Evolutionary conservation across 2,113 vertebrate genomes (phyloP).

Genomic region (Marmota monax): DNA sequence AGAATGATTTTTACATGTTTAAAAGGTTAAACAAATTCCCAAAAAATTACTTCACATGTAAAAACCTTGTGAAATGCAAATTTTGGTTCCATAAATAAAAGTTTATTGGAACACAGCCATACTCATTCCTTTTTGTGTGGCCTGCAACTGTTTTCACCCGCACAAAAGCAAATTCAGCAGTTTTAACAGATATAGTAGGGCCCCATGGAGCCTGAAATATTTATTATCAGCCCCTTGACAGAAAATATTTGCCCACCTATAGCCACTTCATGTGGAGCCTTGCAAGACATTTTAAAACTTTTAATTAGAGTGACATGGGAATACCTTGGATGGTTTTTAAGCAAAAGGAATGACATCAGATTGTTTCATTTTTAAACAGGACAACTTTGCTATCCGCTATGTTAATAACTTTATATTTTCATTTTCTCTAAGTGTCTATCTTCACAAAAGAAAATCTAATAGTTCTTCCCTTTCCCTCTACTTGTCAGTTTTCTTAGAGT

Average conservation of each 20-base stretch:
- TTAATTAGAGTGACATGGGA: not conserved
- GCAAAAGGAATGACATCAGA: not conserved
- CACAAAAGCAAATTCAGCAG: not conserved
- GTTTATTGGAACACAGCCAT: not conserved
- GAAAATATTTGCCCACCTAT: not conserved
- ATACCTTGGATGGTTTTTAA: not conserved
- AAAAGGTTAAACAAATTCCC: not conserved
- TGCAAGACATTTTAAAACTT: not conserved
- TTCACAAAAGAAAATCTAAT: not conserved
- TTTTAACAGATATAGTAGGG: not conserved
- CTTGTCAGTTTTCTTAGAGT: not conserved
- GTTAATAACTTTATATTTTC: not conserved
- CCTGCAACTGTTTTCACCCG: not conserved
- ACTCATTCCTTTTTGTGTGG: not conserved
- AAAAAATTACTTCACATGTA: not conserved
- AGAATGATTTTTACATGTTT: not conserved
- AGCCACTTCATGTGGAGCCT: not conserved
- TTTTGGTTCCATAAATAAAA: slow-evolving; percentile 8
- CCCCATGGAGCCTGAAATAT: not conserved
- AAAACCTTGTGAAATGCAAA: not conserved
- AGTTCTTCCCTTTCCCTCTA: not conserved
- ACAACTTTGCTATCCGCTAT: not conserved
- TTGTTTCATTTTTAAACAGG: not conserved
- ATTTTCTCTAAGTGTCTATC: not conserved
- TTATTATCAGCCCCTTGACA: not conserved